These are phyloP conservation scores for Olivierus martensii DNA, from an alignment of 1,140 invertebrate genomes.

Conservation along the genomic window DNA sequence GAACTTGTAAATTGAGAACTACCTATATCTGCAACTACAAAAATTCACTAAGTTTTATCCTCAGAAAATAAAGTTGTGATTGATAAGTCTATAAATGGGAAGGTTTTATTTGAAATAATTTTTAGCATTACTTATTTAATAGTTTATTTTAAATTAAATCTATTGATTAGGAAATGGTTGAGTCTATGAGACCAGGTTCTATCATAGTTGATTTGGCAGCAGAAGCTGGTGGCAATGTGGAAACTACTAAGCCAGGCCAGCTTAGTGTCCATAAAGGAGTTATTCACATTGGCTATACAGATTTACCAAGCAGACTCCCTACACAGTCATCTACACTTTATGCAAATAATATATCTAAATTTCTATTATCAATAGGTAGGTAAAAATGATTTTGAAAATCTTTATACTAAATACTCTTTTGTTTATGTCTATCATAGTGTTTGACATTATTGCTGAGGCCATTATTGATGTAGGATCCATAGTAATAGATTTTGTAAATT, in stretches of 20 bases:
- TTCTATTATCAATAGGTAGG: slow-evolving; percentile 59
- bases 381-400: neutral
- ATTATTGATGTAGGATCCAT: too few species aligned
- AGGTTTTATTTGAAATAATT: too few species aligned
- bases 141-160: too few species aligned
- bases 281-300: slow-evolving; percentile 69
- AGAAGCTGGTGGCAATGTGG: slow-evolving; percentile 76
- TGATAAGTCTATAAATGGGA: too few species aligned
- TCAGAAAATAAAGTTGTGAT: too few species aligned
- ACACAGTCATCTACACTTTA: slow-evolving; percentile 75
- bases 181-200: slow-evolving; percentile 73
- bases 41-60: too few species aligned
- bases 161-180: slow-evolving; percentile 59
- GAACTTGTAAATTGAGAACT: too few species aligned
- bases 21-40: too few species aligned
- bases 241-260: slow-evolving; percentile 66
- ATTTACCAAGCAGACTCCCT: slow-evolving; percentile 67
- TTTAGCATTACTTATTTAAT: too few species aligned
- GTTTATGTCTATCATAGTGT: neutral
- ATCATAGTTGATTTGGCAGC: slow-evolving; percentile 80
- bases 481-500: too few species aligned
- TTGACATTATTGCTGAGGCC: too few species aligned
- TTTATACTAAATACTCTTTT: neutral
- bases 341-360: slow-evolving; percentile 80
- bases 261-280: slow-evolving; percentile 60